Evolutionary conservation across 2,113 vertebrate species (phyloP).

Genomic region (Pseudonaja textilis): DNA sequence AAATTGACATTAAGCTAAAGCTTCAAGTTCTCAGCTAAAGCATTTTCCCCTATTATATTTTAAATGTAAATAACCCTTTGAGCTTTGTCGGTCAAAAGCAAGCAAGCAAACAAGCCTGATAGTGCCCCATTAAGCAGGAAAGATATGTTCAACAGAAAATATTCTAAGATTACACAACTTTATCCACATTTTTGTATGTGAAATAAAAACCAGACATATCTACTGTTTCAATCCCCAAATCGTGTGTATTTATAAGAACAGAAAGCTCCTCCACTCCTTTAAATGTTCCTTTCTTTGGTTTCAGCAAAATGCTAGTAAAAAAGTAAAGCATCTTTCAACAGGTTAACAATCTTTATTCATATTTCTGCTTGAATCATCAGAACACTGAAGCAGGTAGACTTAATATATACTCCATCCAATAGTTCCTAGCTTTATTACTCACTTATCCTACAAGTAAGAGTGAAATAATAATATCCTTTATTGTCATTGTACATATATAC

Average conservation of each 20-base stretch:
- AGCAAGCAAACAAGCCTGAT: constrained; percentile 15
- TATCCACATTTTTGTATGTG: constrained; percentile 22
- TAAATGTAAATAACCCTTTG: not conserved
- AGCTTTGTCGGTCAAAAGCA: not conserved
- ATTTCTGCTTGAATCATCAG: not conserved
- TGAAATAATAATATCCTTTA: too few species aligned
- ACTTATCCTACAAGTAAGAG: not conserved
- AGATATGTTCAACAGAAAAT: constrained; percentile 24
- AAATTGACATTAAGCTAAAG: not conserved
- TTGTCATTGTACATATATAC: too few species aligned
- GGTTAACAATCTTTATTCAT: constrained; percentile 27
- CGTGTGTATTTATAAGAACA: not conserved
- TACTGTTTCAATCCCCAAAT: constrained; percentile 17
- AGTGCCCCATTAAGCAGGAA: constrained; percentile 23
- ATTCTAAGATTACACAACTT: constrained; percentile 24
- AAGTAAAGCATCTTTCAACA: constrained; percentile 3
- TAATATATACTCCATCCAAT: not conserved
- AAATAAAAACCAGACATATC: not conserved
- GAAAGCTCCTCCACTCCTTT: not conserved
- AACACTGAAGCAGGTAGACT: not conserved
- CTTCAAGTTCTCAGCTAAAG: not conserved
- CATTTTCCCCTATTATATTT: not conserved
- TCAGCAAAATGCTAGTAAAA: not conserved
- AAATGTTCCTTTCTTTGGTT: constrained; percentile 18
- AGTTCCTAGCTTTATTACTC: not conserved